These are phyloP conservation scores for Nixonia krombeini DNA, from an alignment of 1,140 invertebrate species.

Conservation along the genomic window DNA sequence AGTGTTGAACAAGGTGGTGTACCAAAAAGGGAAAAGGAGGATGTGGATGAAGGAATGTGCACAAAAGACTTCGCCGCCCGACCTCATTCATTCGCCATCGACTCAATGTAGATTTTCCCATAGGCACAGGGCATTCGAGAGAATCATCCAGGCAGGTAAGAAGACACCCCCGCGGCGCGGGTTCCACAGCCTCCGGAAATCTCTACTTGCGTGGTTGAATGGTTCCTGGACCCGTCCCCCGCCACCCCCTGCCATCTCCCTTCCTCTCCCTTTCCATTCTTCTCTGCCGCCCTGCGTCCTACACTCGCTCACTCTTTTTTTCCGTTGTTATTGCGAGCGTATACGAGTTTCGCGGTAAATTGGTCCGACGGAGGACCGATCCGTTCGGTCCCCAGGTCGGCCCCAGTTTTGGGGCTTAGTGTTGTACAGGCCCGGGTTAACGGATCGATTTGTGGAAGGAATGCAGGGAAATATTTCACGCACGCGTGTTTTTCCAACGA, in stretches of 20 bases:
- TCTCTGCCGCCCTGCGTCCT: constrained; percentile 5
- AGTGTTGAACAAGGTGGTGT: neutral
- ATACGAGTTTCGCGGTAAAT: constrained; percentile 53
- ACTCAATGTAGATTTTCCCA: constrained; percentile 64
- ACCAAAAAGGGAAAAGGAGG: neutral
- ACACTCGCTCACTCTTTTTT: neutral
- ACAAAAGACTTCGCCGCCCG: constrained; percentile 55
- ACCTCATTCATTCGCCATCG: constrained; percentile 56
- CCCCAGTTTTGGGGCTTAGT: neutral
- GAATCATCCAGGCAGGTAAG: constrained; percentile 46
- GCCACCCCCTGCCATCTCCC: constrained; percentile 3
- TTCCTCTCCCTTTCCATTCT: constrained; percentile 8
- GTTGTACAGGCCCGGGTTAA: neutral
- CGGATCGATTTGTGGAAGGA: constrained; percentile 1
- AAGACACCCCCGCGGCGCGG: constrained; percentile 47
- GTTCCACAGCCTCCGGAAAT: constrained; percentile 64
- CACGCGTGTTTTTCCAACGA: constrained; percentile 38
- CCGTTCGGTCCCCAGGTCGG: constrained; percentile 12
- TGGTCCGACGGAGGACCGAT: constrained; percentile 49
- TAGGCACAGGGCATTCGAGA: constrained; percentile 31
- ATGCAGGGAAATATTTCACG: constrained; percentile 38
- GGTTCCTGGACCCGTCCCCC: constrained; percentile 29
- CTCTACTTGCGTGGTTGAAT: constrained; percentile 66
- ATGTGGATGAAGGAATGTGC: constrained; percentile 39
- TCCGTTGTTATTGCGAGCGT: constrained; percentile 30